Base-by-base conservation (phyloP, 2,888 invertebrate genomes). In the Trisateles emortualis region DNA sequence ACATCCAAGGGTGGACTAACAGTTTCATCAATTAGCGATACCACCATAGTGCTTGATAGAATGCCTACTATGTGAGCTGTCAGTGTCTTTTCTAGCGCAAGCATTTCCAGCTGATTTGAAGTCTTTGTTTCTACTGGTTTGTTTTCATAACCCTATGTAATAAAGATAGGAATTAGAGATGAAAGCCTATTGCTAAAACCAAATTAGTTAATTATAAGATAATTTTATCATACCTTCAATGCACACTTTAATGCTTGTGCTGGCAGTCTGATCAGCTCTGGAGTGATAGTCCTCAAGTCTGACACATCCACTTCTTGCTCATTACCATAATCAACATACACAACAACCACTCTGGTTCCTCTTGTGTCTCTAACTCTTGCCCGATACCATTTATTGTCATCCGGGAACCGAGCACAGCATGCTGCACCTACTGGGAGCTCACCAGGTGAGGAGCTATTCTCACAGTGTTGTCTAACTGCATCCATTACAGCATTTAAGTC, bases 281-380 rank as follows among this genome's bases (percentile, higher is more conserved):
- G 93, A 3, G 95, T 94, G 17, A 97, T 95, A 16, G 92, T 89
- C 55, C 95, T 94, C 22, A 97, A 83, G 30, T 94, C 87, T 9
- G 92, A 87, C 0, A 92, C 81, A 5, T 93, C 84, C 0, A 98
- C 95, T n/a, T 94, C 94, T 79, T 98, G 98, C 75, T 97, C 96
- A 87, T 99, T 99, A 4, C 99, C 99, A 89, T 97, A 99, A 90
- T 99, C 99, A 11, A 99, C 96, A 88, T 98, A 99, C 1, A 95
- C 93, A 0, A 99, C 96, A 49, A 94, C 88, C 0, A 95, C 94
- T 57, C 94, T 94, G 3, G 92, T 92, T 1, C 90, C 92, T 26
- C 93, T 93, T 3, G 95, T 87, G 33, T 94, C 94, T 59, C 95
- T 92, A 6, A 99, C 94, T 78, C 95, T 94, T 0, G 98, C 99